Evolutionary conservation across 1,140 invertebrate species (phyloP).

Genomic region (Polyergus mexicanus): DNA sequence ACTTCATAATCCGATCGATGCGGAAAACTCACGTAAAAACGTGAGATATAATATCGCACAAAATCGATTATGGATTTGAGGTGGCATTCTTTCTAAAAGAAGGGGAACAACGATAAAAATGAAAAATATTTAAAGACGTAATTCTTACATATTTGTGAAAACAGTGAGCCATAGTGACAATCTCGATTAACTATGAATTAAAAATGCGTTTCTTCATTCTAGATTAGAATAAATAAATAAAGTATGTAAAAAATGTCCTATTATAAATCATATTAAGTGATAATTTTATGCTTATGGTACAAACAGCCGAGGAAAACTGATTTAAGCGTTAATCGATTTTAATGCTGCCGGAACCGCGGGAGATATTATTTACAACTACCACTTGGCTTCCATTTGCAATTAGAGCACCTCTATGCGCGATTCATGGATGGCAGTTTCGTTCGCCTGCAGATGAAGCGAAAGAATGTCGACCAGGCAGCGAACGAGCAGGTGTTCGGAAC

Average conservation of each 20-base stretch:
- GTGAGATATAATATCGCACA: background rate
- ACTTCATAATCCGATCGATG: slow-evolving; percentile 4
- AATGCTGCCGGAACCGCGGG: background rate
- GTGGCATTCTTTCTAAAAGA: background rate
- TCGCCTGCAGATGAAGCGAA: slow-evolving; percentile 73
- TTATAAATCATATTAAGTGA: background rate
- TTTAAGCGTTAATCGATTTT: slow-evolving; percentile 55
- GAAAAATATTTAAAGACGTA: background rate
- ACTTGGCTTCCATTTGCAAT: slow-evolving; percentile 47
- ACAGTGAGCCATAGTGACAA: background rate
- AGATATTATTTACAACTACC: slow-evolving; percentile 20
- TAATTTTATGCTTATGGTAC: background rate
- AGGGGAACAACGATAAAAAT: background rate
- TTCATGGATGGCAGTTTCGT: slow-evolving; percentile 50
- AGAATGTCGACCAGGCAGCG: slow-evolving; percentile 70
- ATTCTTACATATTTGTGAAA: background rate
- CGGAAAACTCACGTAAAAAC: slow-evolving; percentile 27
- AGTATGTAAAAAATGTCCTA: background rate
- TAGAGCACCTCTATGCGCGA: slow-evolving; percentile 54
- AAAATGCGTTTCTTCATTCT: background rate
- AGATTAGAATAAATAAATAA: slow-evolving; percentile 1
- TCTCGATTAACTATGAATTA: background rate
- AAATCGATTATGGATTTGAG: slow-evolving; percentile 2
- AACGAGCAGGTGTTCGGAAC: slow-evolving; percentile 71
- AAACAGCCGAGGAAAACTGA: slow-evolving; percentile 11